Evolutionary conservation across 2,797 vertebrate genomes (phyloP), one percentile per base, ranked within the genome.

Genomic region (Anabas testudineus): DNA sequence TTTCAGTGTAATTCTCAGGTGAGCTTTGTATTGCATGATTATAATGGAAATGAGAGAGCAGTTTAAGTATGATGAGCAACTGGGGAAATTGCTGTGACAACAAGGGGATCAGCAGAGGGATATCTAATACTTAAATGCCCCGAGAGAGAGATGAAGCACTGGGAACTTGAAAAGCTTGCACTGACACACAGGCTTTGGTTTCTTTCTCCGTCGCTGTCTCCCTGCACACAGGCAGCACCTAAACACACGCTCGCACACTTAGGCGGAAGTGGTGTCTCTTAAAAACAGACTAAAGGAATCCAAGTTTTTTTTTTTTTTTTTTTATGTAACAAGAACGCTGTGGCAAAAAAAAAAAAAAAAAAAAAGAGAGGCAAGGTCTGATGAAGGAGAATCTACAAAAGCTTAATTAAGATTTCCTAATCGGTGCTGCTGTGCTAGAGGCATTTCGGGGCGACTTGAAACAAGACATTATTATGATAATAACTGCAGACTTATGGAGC

Each of bases 381-480:
- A 89, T 93, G 86, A 93, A 92, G 91, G 91, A 90, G 84, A 94
- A 87, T 88, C 78, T 84, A 91, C 87, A 93, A 88, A 91, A 92
- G 84, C 91, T 90, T 93, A 93, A 94, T 94, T 94, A 93, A 93
- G 88, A 93, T 88, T 90, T 89, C 84, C 90, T 93, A 90, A 92
- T 90, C 88, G 80, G 84, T 74, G 87, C 90, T 84, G 87, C 89
- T 71, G 74, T 60, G 90, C 92, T 93, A 54, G 73, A 89, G 90
- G 93, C 90, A 68, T 90, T 92, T 82, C 74, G 75, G 87, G 84
- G 80, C 80, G 57, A 91, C 87, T 90, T 91, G 90, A 93, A 93
- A 91, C 85, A 90, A 90, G 86, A 90, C 89, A 86, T 91, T 91
- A 91, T 91, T 92, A 91, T 90, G 89, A 91, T 91, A 91, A 92